These are phyloP conservation scores for Etheostoma nigrum DNA, from an alignment of 2,797 vertebrate species.

Conservation along the genomic window DNA sequence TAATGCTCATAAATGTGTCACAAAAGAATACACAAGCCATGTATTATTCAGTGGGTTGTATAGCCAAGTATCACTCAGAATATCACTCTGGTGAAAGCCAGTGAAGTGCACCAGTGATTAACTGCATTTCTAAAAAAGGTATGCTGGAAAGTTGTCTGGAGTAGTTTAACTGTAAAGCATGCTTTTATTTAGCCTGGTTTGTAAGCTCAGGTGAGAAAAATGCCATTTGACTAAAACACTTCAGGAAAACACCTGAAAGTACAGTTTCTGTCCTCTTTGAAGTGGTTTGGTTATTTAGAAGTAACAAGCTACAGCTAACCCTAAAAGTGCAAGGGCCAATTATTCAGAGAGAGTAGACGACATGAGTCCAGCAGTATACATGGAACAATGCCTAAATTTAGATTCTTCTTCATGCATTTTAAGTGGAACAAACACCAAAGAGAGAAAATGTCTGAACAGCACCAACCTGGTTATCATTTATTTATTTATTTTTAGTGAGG, in stretches of 20 bases:
- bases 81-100: background rate
- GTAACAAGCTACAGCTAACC: background rate
- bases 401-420: background rate
- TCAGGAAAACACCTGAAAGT: no score
- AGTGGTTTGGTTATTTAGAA: no score
- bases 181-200: no score
- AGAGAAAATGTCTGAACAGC: no score
- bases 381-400: background rate
- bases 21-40: slow-evolving; percentile 20
- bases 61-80: background rate
- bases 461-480: no score
- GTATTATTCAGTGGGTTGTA: background rate
- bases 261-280: no score
- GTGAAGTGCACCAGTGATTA: background rate
- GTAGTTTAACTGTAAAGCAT: background rate
- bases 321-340: background rate
- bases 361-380: background rate
- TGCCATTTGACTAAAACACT: background rate
- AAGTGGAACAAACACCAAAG: no score
- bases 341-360: background rate
- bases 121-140: background rate
- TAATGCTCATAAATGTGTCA: slow-evolving; percentile 28
- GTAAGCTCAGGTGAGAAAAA: background rate
- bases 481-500: no score
- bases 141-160: background rate